phyloP scores from a whole-genome alignment of 2,113 vertebrate species.

The Terrapene triunguis region DNA sequence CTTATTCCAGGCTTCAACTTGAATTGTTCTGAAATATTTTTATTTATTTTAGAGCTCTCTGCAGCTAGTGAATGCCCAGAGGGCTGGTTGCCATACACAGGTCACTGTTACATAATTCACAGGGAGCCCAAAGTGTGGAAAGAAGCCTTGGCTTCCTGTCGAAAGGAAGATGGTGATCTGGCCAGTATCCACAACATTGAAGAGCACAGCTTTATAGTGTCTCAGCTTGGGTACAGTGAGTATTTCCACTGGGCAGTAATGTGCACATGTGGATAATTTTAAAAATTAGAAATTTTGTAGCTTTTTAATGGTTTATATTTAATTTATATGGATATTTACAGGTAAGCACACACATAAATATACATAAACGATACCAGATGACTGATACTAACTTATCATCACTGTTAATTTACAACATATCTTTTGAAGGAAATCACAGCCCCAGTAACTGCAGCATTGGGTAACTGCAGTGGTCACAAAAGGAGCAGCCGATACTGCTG shows the following conservation, averaged over 20 bases:
- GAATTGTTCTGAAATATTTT: not conserved
- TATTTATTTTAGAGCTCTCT: constrained; percentile 67
- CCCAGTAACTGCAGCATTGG: not conserved
- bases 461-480: not conserved
- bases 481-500: not conserved
- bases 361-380: not conserved
- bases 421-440: constrained; percentile 4
- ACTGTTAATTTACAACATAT: not conserved
- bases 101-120: constrained; percentile 87
- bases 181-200: constrained; percentile 89
- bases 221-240: constrained; percentile 91
- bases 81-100: constrained; percentile 88
- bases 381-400: not conserved
- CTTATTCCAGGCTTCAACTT: not conserved
- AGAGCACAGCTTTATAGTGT: constrained; percentile 90
- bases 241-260: not conserved
- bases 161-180: constrained; percentile 85
- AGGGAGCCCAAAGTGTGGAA: constrained; percentile 84
- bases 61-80: constrained; percentile 82
- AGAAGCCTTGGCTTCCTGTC: constrained; percentile 84
- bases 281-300: not conserved
- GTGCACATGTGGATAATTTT: not conserved
- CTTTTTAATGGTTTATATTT: not conserved
- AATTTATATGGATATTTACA: not conserved
- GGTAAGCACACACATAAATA: fast-evolving